Evolutionary conservation across 2,888 invertebrate genomes (phyloP).

Genomic region (Sarcophaga carnaria): DNA sequence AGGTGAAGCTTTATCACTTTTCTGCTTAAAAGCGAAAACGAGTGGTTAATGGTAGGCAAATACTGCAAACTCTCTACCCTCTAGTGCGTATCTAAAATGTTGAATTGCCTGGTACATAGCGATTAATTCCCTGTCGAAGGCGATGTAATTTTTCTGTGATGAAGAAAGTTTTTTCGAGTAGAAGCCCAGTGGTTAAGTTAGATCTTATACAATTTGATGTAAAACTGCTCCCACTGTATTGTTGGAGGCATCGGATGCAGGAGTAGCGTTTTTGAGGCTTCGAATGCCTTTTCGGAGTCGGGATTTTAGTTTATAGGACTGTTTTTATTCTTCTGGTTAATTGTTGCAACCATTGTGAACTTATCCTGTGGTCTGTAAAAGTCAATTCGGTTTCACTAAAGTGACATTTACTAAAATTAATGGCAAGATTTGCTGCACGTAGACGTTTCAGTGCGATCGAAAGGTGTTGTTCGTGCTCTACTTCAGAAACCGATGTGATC

Average conservation of each 20-base stretch:
- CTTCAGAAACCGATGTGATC: not conserved
- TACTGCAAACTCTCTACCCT: not conserved
- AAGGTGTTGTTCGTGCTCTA: not conserved
- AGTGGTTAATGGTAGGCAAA: slow-evolving; percentile 9
- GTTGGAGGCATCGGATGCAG: too few relatives aligned
- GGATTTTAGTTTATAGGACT: too few relatives aligned
- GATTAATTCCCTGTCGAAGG: too few relatives aligned
- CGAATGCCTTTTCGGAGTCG: not conserved
- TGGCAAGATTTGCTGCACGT: not conserved
- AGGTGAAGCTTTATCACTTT: slow-evolving; percentile 19
- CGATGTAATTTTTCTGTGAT: too few relatives aligned
- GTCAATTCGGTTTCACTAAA: slow-evolving; percentile 25
- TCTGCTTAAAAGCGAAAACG: slow-evolving; percentile 7
- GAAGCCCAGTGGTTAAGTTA: too few relatives aligned
- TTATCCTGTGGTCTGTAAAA: not conserved
- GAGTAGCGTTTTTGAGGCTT: too few relatives aligned
- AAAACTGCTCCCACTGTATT: too few relatives aligned
- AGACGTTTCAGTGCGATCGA: not conserved
- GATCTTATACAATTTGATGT: too few relatives aligned
- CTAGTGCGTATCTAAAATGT: not conserved
- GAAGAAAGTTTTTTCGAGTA: too few relatives aligned
- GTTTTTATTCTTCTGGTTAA: too few relatives aligned
- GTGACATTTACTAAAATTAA: slow-evolving; percentile 69
- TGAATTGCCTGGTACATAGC: too few relatives aligned
- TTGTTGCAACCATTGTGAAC: too few relatives aligned